Percentiles rank a stretch among this genome's conserved stretches.
Conservation (phyloP, 1,140 invertebrate genomes). For the Popillia japonica region DNA sequence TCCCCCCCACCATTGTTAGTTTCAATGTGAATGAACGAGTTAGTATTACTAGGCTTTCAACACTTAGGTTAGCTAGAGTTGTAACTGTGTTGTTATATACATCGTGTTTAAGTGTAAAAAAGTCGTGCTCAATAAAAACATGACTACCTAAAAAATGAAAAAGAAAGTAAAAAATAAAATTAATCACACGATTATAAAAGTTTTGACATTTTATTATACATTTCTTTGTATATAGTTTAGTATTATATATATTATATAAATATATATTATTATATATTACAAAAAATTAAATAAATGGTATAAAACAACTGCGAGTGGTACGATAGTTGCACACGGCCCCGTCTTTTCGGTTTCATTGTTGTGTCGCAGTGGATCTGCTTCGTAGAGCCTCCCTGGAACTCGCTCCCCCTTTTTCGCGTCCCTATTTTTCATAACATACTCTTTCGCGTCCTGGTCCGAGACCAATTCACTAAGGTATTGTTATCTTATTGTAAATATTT, state of each 20-base stretch:
- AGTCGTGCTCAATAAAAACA: constrained; percentile 61
- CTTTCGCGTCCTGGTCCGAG: constrained; percentile 57
- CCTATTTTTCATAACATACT: constrained; percentile 39
- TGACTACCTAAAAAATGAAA: constrained; percentile 51
- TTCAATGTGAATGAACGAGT: constrained; percentile 56
- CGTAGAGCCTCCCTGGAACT: constrained; percentile 57
- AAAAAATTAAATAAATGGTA: constrained; percentile 30
- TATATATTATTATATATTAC: constrained; percentile 32
- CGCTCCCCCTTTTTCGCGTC: neutral
- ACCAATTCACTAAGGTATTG: constrained; percentile 59
- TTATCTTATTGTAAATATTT: constrained; percentile 62
- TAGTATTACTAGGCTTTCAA: constrained; percentile 61
- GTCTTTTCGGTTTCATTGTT: constrained; percentile 43
- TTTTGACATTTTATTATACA: constrained; percentile 53
- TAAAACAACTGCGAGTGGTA: constrained; percentile 38
- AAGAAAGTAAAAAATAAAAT: constrained; percentile 33
- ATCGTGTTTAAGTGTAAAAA: constrained; percentile 59
- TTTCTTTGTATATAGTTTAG: constrained; percentile 52
- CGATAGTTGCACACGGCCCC: constrained; percentile 34
- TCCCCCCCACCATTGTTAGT: constrained; percentile 43
- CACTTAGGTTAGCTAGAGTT: constrained; percentile 61
- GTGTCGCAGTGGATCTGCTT: constrained; percentile 49
- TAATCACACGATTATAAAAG: constrained; percentile 55
- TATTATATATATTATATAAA: constrained; percentile 35
- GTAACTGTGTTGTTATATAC: constrained; percentile 61